These are phyloP conservation scores for Spheniscus humboldti DNA, from an alignment of 2,797 vertebrate genomes.

Conservation along the genomic window DNA sequence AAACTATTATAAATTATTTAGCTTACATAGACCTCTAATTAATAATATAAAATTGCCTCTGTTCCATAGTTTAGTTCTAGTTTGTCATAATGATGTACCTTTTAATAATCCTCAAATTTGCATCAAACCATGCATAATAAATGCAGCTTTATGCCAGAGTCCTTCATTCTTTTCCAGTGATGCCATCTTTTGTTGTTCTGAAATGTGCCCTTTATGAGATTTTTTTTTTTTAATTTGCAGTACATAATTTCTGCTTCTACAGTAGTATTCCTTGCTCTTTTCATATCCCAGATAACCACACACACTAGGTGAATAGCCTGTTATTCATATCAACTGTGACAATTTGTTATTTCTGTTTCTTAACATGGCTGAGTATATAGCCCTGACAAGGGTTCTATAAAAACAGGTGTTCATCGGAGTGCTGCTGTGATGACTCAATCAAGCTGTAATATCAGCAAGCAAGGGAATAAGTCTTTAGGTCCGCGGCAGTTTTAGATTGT, in stretches of 20 bases:
- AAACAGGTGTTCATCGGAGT: not conserved
- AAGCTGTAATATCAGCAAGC: not conserved
- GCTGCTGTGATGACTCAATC: constrained; percentile 28
- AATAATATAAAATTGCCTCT: not conserved
- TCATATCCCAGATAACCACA: not conserved
- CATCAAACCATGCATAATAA: not conserved
- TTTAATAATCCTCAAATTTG: not conserved
- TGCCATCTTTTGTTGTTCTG: not conserved
- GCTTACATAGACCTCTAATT: not conserved
- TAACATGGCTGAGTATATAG: not conserved
- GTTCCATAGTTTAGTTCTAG: not conserved
- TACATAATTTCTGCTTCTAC: not conserved
- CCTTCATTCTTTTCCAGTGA: not conserved
- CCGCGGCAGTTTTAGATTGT: not conserved
- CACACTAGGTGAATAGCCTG: not conserved
- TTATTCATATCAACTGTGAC: not conserved
- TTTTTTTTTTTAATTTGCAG: not conserved
- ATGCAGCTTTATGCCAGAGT: not conserved
- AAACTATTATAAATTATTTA: not conserved
- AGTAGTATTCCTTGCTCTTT: not conserved
- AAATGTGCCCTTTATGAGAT: not conserved
- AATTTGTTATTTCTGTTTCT: constrained; percentile 16
- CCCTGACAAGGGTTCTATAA: not conserved
- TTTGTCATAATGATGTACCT: not conserved
- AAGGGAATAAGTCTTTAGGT: not conserved